Base-by-base conservation (phyloP, 2,888 invertebrate genomes). In the Stegophylla sp. region DNA sequence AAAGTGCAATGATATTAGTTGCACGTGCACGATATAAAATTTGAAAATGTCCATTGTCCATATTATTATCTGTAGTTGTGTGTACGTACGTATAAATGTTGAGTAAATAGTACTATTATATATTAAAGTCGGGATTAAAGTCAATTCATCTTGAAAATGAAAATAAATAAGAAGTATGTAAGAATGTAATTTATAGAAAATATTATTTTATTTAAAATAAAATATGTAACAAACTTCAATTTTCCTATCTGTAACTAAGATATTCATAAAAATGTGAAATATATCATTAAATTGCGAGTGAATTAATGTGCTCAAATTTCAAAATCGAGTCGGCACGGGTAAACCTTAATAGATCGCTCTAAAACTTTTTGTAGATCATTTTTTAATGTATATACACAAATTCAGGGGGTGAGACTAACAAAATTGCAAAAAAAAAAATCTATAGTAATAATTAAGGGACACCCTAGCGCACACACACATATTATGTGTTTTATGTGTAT, bases 111-210 rank as follows among this genome's bases (percentile, higher is more conserved):
- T 56, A 56, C 56, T 56, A 23, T 56, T 23, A 56, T 56, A 56
- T 23, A 5, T 12, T 23, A 56, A 56, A 56, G 56, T 56, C 56
- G 23, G 23, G 23, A 5, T 12, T 23, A 56, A 56, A 56, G 56
- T 56, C 56, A 56, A 56, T 56, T 23, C 9, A 56, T 56, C 56
- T 56, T 56, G 56, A 23, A 56, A 56, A 56, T 56, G 20, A 56
- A 23, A 56, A 56, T 56, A 56, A 56, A 56, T 20, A 56, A 56
- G 56, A 56, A 56, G 56, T 56, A 56, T 20, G 23, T 56, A 56
- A 23, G 56, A 56, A 56, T 23, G 12, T 56, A 23, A 56, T 23
- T 56, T 56, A 23, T 56, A 56, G 56, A 56, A 2, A 56, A 56
- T 56, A 3, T 23, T 56, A 20, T 56, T 56, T 7, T 56, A 56